A percentile compares a stretch with the other conserved stretches of the same genome.
Evolutionary conservation across 2,797 vertebrate species (phyloP).

Genomic region (Poecile montanus): DNA sequence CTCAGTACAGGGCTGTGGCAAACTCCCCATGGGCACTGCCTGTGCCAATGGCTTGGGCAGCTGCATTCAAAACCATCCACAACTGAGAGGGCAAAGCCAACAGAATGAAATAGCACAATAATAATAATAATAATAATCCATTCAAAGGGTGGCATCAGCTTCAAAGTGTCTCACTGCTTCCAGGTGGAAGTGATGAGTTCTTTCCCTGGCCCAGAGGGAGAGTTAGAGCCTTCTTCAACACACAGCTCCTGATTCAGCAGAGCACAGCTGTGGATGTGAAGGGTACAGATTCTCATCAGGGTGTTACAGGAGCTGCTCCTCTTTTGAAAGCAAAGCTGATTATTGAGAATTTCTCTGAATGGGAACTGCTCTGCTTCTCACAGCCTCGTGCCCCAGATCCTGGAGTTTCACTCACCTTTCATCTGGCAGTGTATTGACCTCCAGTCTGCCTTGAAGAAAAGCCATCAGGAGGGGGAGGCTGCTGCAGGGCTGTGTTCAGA

Average conservation of each 20-base stretch:
- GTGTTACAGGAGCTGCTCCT: not conserved
- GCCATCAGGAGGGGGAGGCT: not conserved
- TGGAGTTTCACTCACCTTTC: fast-evolving
- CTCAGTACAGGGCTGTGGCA: fast-evolving
- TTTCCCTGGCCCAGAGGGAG: not conserved
- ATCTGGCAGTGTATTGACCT: fast-evolving
- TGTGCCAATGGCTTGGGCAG: not conserved
- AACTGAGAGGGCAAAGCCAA: not conserved
- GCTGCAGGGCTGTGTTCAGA: not conserved
- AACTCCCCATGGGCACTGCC: fast-evolving
- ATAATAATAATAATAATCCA: not conserved
- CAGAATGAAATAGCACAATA: not conserved
- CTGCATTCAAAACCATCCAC: not conserved
- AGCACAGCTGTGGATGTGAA: not conserved
- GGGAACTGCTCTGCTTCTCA: not conserved
- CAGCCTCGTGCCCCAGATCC: not conserved
- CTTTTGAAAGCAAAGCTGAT: not conserved
- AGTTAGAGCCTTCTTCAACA: not conserved
- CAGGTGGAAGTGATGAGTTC: not conserved
- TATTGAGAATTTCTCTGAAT: not conserved
- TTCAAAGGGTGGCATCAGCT: not conserved
- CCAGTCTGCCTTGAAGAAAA: not conserved
- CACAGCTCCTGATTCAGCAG: not conserved
- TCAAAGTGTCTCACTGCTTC: not conserved
- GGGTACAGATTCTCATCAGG: fast-evolving